Conservation (phyloP, 2,113 vertebrate genomes). For the Tympanuchus pallidicinctus region DNA sequence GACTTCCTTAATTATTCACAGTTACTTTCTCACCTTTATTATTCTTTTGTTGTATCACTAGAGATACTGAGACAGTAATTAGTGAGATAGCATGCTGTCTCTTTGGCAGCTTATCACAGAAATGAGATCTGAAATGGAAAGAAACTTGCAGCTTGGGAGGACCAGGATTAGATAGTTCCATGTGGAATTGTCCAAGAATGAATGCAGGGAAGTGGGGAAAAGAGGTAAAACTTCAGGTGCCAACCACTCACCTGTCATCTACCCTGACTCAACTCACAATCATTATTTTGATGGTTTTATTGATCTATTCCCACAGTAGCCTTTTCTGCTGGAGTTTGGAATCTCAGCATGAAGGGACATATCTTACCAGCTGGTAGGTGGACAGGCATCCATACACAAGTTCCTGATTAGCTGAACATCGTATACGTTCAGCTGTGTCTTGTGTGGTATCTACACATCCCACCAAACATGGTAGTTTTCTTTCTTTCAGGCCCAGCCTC, state of each 20-base stretch:
- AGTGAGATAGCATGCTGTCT: neutral
- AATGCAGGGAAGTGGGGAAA: neutral
- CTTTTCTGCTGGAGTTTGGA: neutral
- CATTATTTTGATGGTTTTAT: neutral
- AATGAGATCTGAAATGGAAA: neutral
- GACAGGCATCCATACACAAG: neutral
- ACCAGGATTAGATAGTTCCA: neutral
- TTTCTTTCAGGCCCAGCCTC: neutral
- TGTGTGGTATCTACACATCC: neutral
- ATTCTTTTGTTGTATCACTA: neutral
- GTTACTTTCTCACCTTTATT: conserved; percentile 5
- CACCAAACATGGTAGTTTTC: no score
- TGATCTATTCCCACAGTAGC: neutral
- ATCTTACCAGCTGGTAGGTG: neutral
- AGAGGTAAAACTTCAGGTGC: neutral
- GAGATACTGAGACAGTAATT: neutral
- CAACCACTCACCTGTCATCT: neutral
- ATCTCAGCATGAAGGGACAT: neutral
- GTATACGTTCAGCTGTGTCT: neutral
- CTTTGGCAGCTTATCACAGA: neutral
- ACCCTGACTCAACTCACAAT: neutral
- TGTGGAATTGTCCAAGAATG: neutral
- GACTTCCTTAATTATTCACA: neutral
- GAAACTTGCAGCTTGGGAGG: neutral
- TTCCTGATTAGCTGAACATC: neutral